Percentiles rank a stretch among this genome's conserved stretches.
These are phyloP conservation scores for Caerostris darwini DNA, from an alignment of 1,140 invertebrate species.

Conservation along the genomic window DNA sequence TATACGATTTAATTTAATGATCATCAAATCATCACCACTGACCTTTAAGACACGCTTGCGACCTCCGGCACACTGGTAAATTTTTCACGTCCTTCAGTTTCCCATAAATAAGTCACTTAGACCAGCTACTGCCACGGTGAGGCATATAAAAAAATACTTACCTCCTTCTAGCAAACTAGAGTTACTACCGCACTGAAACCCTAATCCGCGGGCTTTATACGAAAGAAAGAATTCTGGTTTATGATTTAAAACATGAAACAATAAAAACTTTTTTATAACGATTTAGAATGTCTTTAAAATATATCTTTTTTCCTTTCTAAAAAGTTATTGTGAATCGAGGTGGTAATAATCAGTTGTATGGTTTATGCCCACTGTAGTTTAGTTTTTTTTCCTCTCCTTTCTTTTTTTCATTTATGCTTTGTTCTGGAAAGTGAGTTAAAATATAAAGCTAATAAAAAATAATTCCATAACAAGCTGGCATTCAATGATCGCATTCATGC, in stretches of 20 bases:
- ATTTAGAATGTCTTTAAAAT: not conserved
- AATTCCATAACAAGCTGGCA: too few relatives aligned
- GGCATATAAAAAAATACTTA: conserved; percentile 32
- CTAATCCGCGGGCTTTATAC: conserved; percentile 38
- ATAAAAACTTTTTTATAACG: not conserved
- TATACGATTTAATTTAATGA: conserved; percentile 72
- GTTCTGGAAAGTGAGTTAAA: too few relatives aligned
- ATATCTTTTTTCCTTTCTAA: not conserved
- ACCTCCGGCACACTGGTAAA: conserved; percentile 53
- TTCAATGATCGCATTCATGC: too few relatives aligned
- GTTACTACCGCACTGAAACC: not conserved
- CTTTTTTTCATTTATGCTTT: too few relatives aligned
- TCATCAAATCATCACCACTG: conserved; percentile 71
- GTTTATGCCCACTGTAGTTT: not conserved
- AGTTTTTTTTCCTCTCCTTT: not conserved
- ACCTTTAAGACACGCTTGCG: conserved; percentile 70
- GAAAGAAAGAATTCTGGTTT: conserved; percentile 27
- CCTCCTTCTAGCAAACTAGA: conserved; percentile 41
- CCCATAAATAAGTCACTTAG: conserved; percentile 72
- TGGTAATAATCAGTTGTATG: not conserved
- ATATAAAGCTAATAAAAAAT: too few relatives aligned
- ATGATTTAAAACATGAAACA: conserved; percentile 12
- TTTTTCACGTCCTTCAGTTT: conserved; percentile 65
- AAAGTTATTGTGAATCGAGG: not conserved
- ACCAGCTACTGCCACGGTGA: conserved; percentile 47